Evolutionary conservation across 2,888 invertebrate species (phyloP), one percentile per base, ranked within the genome.

Genomic region (Scaptomyza reducta): DNA sequence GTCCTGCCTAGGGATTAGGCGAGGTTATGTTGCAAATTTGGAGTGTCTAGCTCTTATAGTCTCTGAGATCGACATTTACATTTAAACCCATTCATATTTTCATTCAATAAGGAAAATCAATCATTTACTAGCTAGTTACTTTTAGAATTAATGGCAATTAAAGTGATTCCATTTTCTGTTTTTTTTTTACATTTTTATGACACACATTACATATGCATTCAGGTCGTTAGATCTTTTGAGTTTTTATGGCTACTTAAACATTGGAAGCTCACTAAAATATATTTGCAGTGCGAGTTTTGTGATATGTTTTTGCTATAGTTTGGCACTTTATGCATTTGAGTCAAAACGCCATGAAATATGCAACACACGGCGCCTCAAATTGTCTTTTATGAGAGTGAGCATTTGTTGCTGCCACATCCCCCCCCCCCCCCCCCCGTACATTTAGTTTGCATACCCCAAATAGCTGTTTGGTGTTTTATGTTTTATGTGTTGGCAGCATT

Each of bases 341-440:
- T 69, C 57, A 82, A 82, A 82, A 78, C 67, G 72, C 85, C 85
- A 84, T 82, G 87, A 87, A 82, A 87, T 82, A 82, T 82, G 82
- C 82, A 82, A 80, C 85, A 82, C 82, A 84, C 75, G 82, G 78
- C 66, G 81, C 87, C 84, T 65, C 59, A 75, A 87, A 80, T 75
- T 73, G 87, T 80, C 78, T 68, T 87, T 82, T 78, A 87, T 83
- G 74, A 46, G 68, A 46, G 41, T 38, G 71, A 54, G 50, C 33
- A 35, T 33, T 41, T 64, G 70, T 67, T 58, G 64, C 38, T 38
- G 10, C 6, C 58, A 18, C 42, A 14, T 0, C 13, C 22, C 55
- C 50, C 13, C 45, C 41, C 14, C 11, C n/a, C 13, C 22, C 55
- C 50, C 13, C 45, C 41, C 14, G n/a, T n/a, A n/a, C 11, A 49